These are phyloP conservation scores for Margaritifera margaritifera DNA, from an alignment of 2,888 invertebrate genomes.

Conservation along the genomic window DNA sequence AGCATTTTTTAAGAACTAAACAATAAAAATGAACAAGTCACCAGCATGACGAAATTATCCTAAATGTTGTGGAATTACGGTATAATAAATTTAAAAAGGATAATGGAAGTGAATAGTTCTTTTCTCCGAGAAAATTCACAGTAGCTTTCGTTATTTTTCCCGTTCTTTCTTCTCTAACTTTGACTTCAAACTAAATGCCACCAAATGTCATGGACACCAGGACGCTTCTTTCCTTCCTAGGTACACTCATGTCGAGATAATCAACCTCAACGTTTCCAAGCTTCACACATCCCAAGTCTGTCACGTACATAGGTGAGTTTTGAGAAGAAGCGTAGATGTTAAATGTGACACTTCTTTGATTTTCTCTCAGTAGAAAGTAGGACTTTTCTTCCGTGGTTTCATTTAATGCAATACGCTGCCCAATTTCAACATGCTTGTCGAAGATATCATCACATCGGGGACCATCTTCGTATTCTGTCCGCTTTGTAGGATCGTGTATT, in stretches of 20 bases:
- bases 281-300: conserved; percentile 18
- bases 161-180: too few species aligned
- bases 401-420: conserved; percentile 7
- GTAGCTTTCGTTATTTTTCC: too few species aligned
- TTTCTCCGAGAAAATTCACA: too few species aligned
- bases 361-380: conserved; percentile 12
- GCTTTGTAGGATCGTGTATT: conserved; percentile 14
- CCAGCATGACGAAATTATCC: too few species aligned
- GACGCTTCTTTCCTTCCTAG: too few species aligned
- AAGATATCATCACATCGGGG: conserved; percentile 23
- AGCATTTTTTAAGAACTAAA: too few species aligned
- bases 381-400: conserved; percentile 14
- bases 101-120: too few species aligned
- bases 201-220: too few species aligned
- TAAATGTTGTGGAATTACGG: too few species aligned
- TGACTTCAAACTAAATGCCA: too few species aligned
- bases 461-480: conserved; percentile 11
- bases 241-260: conserved; percentile 14
- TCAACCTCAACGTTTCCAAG: conserved; percentile 18
- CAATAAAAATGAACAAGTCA: too few species aligned
- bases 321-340: conserved; percentile 14
- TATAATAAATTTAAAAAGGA: too few species aligned
- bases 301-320: conserved; percentile 18
- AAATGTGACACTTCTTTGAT: conserved; percentile 15
- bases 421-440: conserved; percentile 18